phyloP scores from a whole-genome alignment of 1,140 invertebrate genomes.

The Carcinoscorpius rotundicauda region DNA sequence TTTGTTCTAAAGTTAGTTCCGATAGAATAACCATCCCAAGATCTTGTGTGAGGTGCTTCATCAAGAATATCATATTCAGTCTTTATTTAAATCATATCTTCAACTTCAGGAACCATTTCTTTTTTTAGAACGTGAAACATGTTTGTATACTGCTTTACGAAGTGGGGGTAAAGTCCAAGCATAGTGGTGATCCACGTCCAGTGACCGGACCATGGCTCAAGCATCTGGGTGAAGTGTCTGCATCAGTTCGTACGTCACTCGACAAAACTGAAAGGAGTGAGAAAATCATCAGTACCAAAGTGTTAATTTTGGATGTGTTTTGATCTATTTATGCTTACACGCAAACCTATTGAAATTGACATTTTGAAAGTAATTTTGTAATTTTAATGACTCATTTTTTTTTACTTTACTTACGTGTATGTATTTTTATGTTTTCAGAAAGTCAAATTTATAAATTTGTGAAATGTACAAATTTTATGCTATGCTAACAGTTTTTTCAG shows the following conservation, averaged over 20 bases:
- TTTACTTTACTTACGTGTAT: too few relatives aligned
- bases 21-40: conserved; percentile 3
- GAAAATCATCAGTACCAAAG: not conserved
- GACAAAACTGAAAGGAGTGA: conserved; percentile 54
- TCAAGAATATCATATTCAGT: conserved; percentile 7
- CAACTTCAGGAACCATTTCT: conserved; percentile 8
- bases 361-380: too few relatives aligned
- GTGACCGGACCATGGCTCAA: conserved; percentile 62
- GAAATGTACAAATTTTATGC: too few relatives aligned
- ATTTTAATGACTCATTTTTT: too few relatives aligned
- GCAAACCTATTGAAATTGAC: too few relatives aligned
- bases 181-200: conserved; percentile 48
- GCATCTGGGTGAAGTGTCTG: conserved; percentile 72
- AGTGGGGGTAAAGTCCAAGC: conserved; percentile 13
- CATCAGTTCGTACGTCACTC: conserved; percentile 92
- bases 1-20: too few relatives aligned
- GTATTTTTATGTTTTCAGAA: too few relatives aligned
- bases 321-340: too few relatives aligned
- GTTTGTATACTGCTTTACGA: conserved; percentile 12
- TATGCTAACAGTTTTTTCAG: too few relatives aligned
- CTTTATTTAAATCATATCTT: conserved; percentile 4
- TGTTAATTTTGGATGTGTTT: too few relatives aligned
- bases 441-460: too few relatives aligned
- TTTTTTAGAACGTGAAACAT: conserved; percentile 7
- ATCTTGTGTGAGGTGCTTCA: conserved; percentile 6